Conservation (phyloP, 2,888 invertebrate genomes). For the Hoplodrina blanda region DNA sequence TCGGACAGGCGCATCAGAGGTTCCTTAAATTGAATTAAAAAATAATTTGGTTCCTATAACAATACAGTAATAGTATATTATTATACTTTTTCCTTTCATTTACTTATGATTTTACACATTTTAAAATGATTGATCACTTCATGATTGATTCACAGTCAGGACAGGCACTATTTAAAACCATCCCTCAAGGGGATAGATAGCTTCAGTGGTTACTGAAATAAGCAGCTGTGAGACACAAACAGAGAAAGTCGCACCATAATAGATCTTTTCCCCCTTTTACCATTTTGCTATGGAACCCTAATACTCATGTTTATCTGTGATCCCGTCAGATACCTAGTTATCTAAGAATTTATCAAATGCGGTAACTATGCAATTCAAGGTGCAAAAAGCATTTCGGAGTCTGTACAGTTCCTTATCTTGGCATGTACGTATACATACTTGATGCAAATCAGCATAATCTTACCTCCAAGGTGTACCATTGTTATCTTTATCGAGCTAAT, state of each 20-base stretch:
- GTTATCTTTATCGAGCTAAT: slow-evolving; percentile 16
- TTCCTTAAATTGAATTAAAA: not conserved
- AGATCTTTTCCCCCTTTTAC: not conserved
- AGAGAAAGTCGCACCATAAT: too few relatives aligned
- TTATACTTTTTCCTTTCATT: not conserved
- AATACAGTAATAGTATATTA: too few relatives aligned
- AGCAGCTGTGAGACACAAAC: too few relatives aligned
- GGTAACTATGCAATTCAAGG: not conserved
- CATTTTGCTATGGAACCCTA: not conserved
- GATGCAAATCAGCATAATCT: slow-evolving; percentile 12
- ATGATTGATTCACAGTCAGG: too few relatives aligned
- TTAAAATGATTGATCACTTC: too few relatives aligned
- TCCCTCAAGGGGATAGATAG: too few relatives aligned
- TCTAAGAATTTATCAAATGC: not conserved
- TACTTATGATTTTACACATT: not conserved
- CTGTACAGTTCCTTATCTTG: slow-evolving; percentile 22
- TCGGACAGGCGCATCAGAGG: not conserved
- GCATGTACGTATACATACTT: slow-evolving; percentile 2
- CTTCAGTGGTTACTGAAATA: too few relatives aligned
- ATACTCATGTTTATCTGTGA: slow-evolving; percentile 2
- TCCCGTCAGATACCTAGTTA: not conserved
- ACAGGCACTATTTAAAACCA: too few relatives aligned
- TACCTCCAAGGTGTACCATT: slow-evolving; percentile 4
- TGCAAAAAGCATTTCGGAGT: not conserved
- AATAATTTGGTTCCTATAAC: not conserved